Base-by-base conservation (phyloP, 37 sponge, comb jelly and placozoan genomes). In the Corticium candelabrum region DNA sequence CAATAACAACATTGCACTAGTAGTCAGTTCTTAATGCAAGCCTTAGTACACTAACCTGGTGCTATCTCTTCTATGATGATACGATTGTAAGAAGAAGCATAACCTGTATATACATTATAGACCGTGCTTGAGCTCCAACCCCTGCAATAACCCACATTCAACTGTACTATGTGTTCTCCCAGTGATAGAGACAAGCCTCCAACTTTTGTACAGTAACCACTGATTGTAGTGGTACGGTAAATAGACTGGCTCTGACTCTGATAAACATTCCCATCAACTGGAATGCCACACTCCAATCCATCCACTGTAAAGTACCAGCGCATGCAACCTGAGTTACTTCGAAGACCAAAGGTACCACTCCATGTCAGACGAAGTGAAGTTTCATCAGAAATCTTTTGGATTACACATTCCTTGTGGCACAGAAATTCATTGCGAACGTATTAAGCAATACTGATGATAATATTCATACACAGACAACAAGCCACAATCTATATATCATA, bases 131-230 rank as follows among this genome's bases (percentile, higher is more conserved):
- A n/a, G 62, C 21, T 50, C 15, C 21, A 21, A 50, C 21, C 11
- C 62, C 11, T 30, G 31, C 73, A 70, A 21, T 70, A 30, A 5
- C 73, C 73, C 33, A 70, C 73, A 70, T 70, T 70, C 73, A 70
- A 15, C 5, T 4, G 31, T 7, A 70, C 36, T 4, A 4, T 7
- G 21, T 29, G 29, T 5, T 7, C 29, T 4, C 73, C 73, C 21
- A 27, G 15, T 50, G 15, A 27, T 11, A 50, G 15, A 27, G 11
- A 27, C 15, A 27, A 27, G 33, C 5, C 35, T 4, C 36, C 73
- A 34, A 70, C 31, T 7, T 5, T 15, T 4, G 5, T 32, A 34
- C 73, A 70, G 31, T 70, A 70, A 4, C 73, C 73, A 7, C 5
- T 15, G 5, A 70, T 70, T 4, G 7, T 4, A 70, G 29, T 4